Percentiles rank a stretch among this genome's conserved stretches.
These are phyloP conservation scores for Formica aserva DNA, from an alignment of 2,888 invertebrate genomes.

Conservation along the genomic window DNA sequence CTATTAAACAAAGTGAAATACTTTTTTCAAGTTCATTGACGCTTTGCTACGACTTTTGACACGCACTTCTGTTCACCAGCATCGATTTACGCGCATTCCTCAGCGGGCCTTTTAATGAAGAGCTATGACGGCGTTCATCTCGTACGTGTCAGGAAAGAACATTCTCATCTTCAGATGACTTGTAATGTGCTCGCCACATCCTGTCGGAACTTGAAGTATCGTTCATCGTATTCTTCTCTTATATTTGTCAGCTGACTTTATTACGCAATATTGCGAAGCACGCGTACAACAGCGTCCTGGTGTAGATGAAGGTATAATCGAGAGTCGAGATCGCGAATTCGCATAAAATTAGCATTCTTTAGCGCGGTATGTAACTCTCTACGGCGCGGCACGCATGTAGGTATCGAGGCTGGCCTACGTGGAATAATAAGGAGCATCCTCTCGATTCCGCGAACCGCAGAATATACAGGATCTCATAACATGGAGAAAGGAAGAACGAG, in stretches of 20 bases:
- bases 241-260: slow-evolving; percentile 77
- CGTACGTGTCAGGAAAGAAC: neutral
- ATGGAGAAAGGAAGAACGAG: neutral
- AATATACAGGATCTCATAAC: neutral
- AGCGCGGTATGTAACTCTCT: slow-evolving; percentile 78
- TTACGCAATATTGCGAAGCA: slow-evolving; percentile 68
- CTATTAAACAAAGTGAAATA: slow-evolving; percentile 24
- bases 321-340: slow-evolving; percentile 71
- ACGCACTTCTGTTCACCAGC: no score
- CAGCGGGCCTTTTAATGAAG: slow-evolving; percentile 17
- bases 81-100: slow-evolving; percentile 10
- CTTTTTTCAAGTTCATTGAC: neutral
- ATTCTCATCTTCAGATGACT: slow-evolving; percentile 43
- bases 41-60: neutral
- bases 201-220: slow-evolving; percentile 58
- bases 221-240: slow-evolving; percentile 74
- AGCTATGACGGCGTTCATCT: slow-evolving; percentile 24
- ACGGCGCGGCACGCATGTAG: slow-evolving; percentile 68
- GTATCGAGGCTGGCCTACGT: slow-evolving; percentile 54
- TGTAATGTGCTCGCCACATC: slow-evolving; percentile 23
- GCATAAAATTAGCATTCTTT: slow-evolving; percentile 83
- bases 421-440: slow-evolving; percentile 71
- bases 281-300: slow-evolving; percentile 57
- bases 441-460: slow-evolving; percentile 58
- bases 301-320: slow-evolving; percentile 41